Base-by-base conservation (phyloP, 1,140 invertebrate species). In the Drosophila biarmipes region DNA sequence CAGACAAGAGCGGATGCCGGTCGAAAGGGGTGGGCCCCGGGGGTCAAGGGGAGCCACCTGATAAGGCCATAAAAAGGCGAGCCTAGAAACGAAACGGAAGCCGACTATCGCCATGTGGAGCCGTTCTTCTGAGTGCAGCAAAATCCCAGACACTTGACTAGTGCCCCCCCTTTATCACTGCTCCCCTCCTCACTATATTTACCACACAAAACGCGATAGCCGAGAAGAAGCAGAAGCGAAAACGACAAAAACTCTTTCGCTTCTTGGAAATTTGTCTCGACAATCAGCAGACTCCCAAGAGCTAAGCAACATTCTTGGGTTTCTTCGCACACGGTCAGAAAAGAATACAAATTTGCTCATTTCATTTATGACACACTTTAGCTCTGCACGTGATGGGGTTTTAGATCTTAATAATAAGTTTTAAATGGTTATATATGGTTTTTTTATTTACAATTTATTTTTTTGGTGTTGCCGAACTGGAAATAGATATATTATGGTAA, bases 211-310 rank as follows among this genome's bases (percentile, higher is more conserved):
- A 34, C 27, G 17, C 57, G 54, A 63, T 63, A 66, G 58, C 34
- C 17, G n/a, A 34, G n/a, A 34, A 21, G 35, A 48, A 53, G 15
- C n/a, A 52, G 15, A 34, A 34, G 24, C 10, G n/a, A 24, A 21
- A 57, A 55, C 48, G 46, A 31, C 29, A 68, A 43, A 49, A 80
- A 57, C 57, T 43, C 51, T 46, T 52, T 46, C 14, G 57, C 57
- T 86, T 86, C 82, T 86, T 52, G 78, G 82, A 86, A 86, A 72
- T 87, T 68, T 87, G 82, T 86, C 82, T 86, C 78, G 82, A 69
- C 82, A 66, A 72, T 75, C 58, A 48, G 54, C 78, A 85, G 81
- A 85, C 81, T 56, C 48, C 57, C 37, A 80, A 71, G 62, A 57
- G 56, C 48, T 56, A 53, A 57, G 45, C 66, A 45, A 46, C 58